phyloP scores from a whole-genome alignment of 2,888 invertebrate species.

The Rhagonycha fulva region DNA sequence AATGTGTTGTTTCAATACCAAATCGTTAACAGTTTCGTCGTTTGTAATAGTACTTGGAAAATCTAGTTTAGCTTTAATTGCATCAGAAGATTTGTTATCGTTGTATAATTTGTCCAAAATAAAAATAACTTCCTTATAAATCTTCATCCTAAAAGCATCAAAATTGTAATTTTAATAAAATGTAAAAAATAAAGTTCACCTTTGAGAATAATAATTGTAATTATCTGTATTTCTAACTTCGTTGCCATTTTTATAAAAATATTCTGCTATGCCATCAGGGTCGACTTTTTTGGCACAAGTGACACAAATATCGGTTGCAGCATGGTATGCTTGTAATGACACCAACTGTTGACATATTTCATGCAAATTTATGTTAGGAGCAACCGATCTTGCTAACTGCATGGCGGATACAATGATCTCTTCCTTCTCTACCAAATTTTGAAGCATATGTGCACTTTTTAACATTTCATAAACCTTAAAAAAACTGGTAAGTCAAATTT shows the following conservation, averaged over 20 bases:
- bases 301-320: conserved; percentile 86
- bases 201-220: conserved; percentile 37
- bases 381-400: conserved; percentile 85
- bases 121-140: conserved; percentile 84
- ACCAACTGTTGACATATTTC: conserved; percentile 85
- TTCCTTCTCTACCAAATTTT: conserved; percentile 76
- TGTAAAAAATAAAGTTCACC: background rate
- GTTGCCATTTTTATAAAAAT: conserved; percentile 85
- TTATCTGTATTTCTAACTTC: conserved; percentile 84
- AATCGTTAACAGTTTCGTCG: background rate
- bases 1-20: background rate
- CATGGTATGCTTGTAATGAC: conserved; percentile 80
- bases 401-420: conserved; percentile 78
- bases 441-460: conserved; percentile 76
- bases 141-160: conserved; percentile 73
- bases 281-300: conserved; percentile 87
- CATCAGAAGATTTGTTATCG: background rate
- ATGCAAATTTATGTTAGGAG: conserved; percentile 82
- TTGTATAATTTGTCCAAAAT: conserved; percentile 66
- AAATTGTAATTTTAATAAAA: conserved; percentile 5
- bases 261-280: conserved; percentile 83
- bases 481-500: background rate
- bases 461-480: conserved; percentile 84
- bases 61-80: background rate
- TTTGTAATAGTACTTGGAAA: background rate